Percentiles rank a stretch among this genome's conserved stretches.
These are phyloP conservation scores for Dromiciops gliroides DNA, from an alignment of 2,113 vertebrate species.

Conservation along the genomic window DNA sequence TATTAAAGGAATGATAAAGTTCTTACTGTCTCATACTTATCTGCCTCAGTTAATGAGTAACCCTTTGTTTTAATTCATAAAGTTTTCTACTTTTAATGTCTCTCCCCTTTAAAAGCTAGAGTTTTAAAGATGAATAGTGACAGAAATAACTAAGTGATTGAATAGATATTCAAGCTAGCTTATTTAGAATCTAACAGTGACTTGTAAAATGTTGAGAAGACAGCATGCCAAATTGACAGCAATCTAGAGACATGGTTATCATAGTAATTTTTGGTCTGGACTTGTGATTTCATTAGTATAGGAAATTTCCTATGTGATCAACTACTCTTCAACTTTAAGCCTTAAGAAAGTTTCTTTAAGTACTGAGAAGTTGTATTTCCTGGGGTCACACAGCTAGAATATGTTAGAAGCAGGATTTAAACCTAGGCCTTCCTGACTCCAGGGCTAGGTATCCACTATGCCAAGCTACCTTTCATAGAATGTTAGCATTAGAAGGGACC, in stretches of 20 bases:
- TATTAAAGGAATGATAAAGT: background rate
- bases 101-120: background rate
- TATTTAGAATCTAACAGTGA: background rate
- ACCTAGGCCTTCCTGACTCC: background rate
- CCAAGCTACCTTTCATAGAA: background rate
- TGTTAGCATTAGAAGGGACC: background rate
- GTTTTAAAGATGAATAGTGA: background rate
- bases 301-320: background rate
- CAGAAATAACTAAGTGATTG: background rate
- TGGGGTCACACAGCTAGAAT: background rate
- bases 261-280: background rate
- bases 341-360: background rate
- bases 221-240: background rate
- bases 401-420: background rate
- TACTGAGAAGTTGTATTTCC: background rate
- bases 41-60: background rate
- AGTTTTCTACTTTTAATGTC: background rate
- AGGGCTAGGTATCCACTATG: background rate
- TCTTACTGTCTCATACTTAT: background rate
- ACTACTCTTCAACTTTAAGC: background rate
- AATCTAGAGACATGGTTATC: background rate
- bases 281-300: background rate
- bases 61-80: conserved; percentile 1
- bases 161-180: background rate
- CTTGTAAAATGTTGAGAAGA: background rate